Evolutionary conservation across 2,113 vertebrate genomes (phyloP).

Genomic region (Ceyx cyanopectus): DNA sequence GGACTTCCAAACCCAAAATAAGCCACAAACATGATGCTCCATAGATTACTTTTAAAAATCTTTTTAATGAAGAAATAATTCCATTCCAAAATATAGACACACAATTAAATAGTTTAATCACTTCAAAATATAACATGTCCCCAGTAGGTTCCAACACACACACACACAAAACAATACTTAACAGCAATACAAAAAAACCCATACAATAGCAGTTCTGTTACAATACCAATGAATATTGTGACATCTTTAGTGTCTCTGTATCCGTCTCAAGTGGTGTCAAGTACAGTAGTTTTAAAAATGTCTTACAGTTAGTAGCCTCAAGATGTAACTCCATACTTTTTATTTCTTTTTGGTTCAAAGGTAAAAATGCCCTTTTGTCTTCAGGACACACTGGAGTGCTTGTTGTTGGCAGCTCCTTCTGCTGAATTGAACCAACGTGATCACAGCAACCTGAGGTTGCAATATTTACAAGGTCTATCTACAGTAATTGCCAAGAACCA

Average conservation of each 20-base stretch:
- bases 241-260: slow-evolving; percentile 81
- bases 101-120: slow-evolving; percentile 92
- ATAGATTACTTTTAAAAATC: slow-evolving; percentile 82
- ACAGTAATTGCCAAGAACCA: slow-evolving; percentile 80
- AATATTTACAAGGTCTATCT: slow-evolving; percentile 84
- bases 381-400: slow-evolving; percentile 76
- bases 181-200: slow-evolving; percentile 88
- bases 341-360: slow-evolving; percentile 80
- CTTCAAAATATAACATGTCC: slow-evolving; percentile 91
- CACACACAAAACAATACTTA: slow-evolving; percentile 86
- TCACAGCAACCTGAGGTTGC: slow-evolving; percentile 74
- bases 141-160: slow-evolving; percentile 83
- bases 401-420: slow-evolving; percentile 68
- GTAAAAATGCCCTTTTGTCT: slow-evolving; percentile 78
- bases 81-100: slow-evolving; percentile 92
- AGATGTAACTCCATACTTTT: slow-evolving; percentile 68
- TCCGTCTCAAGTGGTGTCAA: slow-evolving; percentile 81
- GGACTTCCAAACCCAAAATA: not conserved
- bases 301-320: slow-evolving; percentile 78
- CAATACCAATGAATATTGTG: slow-evolving; percentile 84
- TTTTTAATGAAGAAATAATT: slow-evolving; percentile 92
- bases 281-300: slow-evolving; percentile 83
- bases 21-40: slow-evolving; percentile 21
- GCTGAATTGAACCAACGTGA: slow-evolving; percentile 75
- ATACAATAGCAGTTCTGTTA: slow-evolving; percentile 87